phyloP scores from a whole-genome alignment of 2,888 invertebrate species.

The Spialia ferax region DNA sequence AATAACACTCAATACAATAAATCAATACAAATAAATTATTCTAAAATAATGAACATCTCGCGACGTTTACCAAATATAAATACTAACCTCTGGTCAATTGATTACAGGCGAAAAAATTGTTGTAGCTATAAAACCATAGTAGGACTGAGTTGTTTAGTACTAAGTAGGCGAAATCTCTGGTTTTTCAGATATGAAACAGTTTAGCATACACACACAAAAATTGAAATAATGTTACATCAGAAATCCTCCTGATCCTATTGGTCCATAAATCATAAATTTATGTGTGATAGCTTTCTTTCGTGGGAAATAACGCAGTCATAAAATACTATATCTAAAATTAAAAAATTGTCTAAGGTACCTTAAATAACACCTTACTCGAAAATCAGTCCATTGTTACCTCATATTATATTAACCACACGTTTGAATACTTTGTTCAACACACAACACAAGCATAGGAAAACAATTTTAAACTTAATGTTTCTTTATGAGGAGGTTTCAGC shows the following conservation, averaged over 20 bases:
- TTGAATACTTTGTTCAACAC: slow-evolving; percentile 36
- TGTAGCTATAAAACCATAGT: not conserved
- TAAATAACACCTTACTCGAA: slow-evolving; percentile 44
- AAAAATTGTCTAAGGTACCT: slow-evolving; percentile 46
- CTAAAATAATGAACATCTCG: slow-evolving; percentile 35
- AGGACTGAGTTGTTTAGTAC: not conserved
- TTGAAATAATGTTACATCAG: not conserved
- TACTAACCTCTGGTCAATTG: slow-evolving; percentile 4
- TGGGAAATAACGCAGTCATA: slow-evolving; percentile 21
- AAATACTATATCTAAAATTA: slow-evolving; percentile 49
- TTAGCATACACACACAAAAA: too few species aligned
- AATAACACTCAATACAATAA: slow-evolving; percentile 19
- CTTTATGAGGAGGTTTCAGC: slow-evolving; percentile 47
- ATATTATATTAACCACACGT: slow-evolving; percentile 30
- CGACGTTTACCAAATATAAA: slow-evolving; percentile 13
- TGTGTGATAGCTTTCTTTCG: not conserved
- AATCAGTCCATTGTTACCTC: slow-evolving; percentile 45
- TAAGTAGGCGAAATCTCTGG: not conserved
- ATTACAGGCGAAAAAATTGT: not conserved
- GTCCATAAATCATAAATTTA: not conserved
- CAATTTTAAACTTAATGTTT: not conserved
- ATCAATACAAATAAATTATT: slow-evolving; percentile 35
- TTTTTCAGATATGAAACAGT: not conserved
- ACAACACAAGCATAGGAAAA: slow-evolving; percentile 30
- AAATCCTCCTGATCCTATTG: not conserved